Evolutionary conservation across 1,140 invertebrate genomes (phyloP).

Genomic region (Hyles euphorbiae): DNA sequence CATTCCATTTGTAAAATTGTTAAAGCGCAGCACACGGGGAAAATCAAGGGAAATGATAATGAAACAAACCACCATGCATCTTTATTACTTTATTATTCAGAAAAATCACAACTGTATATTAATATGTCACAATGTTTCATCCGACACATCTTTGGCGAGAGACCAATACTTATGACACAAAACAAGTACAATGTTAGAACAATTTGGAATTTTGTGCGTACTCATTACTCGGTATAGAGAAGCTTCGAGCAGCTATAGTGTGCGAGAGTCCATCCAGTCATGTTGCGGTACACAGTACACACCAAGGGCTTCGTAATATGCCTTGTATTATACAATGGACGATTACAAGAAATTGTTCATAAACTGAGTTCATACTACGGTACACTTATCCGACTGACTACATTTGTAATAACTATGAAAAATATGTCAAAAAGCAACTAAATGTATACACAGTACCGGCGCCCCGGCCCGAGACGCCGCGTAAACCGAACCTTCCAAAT

Average conservation of each 20-base stretch:
- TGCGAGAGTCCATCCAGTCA: neutral
- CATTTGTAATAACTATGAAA: constrained; percentile 4
- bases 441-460: neutral
- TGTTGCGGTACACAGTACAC: too few species aligned
- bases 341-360: constrained; percentile 3
- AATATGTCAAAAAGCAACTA: constrained; percentile 2
- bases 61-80: constrained; percentile 9
- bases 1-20: too few species aligned
- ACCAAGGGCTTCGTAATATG: too few species aligned
- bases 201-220: constrained; percentile 11
- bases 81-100: constrained; percentile 13
- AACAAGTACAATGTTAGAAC: constrained; percentile 5
- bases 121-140: neutral
- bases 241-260: neutral
- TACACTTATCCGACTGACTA: constrained; percentile 3
- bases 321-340: too few species aligned
- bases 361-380: constrained; percentile 3
- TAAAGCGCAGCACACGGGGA: too few species aligned
- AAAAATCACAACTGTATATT: constrained; percentile 1
- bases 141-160: neutral
- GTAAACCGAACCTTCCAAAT: too few species aligned
- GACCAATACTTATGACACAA: constrained; percentile 1
- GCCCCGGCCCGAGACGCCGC: too few species aligned
- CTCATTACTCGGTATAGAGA: neutral
- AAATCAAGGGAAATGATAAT: neutral